Conservation (phyloP, 2,113 vertebrate species). For the Pachycephala philippinensis region DNA sequence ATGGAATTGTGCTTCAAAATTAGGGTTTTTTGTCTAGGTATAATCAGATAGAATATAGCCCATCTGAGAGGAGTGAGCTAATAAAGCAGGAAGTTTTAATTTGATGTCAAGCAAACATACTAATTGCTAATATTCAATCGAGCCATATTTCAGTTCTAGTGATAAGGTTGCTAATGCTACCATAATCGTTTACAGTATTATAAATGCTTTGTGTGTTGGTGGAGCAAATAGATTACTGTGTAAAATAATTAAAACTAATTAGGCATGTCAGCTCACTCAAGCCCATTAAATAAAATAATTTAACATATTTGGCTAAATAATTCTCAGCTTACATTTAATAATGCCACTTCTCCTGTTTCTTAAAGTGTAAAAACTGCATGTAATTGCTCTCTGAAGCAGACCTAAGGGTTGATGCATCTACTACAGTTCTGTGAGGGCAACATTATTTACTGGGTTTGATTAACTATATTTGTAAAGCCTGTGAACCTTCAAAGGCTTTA, state of each 20-base stretch:
- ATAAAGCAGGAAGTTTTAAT: not conserved
- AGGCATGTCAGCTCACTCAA: conserved; percentile 20
- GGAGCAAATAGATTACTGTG: conserved; percentile 30
- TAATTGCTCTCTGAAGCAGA: not conserved
- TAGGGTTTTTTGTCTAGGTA: not conserved
- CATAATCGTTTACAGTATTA: not conserved
- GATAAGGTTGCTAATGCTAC: conserved; percentile 9
- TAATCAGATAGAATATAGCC: not conserved
- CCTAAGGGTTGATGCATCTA: not conserved
- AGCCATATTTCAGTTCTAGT: not conserved
- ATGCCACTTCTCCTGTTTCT: not conserved
- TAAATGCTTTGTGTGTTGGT: conserved; percentile 6
- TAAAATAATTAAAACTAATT: conserved; percentile 49
- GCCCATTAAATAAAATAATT: conserved; percentile 27
- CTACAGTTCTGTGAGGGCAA: not conserved
- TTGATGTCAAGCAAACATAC: not conserved
- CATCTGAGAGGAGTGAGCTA: not conserved
- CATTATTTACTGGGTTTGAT: not conserved
- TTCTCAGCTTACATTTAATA: conserved; percentile 21
- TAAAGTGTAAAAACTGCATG: not conserved
- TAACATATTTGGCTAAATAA: conserved; percentile 30
- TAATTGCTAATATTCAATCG: not conserved
- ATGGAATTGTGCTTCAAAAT: not conserved
- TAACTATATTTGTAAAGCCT: not conserved
- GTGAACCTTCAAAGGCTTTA: not conserved